A percentile compares a stretch with the other conserved stretches of the same genome.
phyloP scores from a whole-genome alignment of 2,888 invertebrate genomes.

The Drosophila prolongata region DNA sequence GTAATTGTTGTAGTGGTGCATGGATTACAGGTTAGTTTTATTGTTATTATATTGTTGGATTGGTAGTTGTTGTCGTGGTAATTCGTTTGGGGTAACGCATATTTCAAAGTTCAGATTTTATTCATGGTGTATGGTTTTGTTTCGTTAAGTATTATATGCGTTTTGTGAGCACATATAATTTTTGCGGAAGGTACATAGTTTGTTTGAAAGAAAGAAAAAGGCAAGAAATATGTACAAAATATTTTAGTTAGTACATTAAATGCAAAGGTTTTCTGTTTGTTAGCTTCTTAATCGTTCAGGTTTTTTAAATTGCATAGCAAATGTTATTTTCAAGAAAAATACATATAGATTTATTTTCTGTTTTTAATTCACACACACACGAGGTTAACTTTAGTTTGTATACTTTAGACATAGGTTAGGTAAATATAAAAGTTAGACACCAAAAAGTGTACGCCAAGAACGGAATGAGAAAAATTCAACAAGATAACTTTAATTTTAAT shows the following conservation, averaged over 20 bases:
- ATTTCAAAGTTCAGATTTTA: constrained; percentile 65
- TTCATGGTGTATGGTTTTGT: constrained; percentile 59
- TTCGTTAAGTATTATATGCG: constrained; percentile 38
- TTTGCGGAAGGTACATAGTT: constrained; percentile 58
- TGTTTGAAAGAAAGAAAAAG: constrained; percentile 65
- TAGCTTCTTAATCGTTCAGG: constrained; percentile 35
- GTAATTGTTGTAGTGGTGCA: constrained; percentile 56
- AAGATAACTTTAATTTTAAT: constrained; percentile 38
- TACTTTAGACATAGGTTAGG: constrained; percentile 37
- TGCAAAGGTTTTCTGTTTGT: constrained; percentile 46
- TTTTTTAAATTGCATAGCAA: constrained; percentile 41
- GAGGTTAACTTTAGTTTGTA: constrained; percentile 57
- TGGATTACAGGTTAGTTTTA: constrained; percentile 38
- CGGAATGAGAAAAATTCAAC: constrained; percentile 47
- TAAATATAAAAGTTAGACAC: constrained; percentile 65
- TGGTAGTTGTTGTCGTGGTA: constrained; percentile 42
- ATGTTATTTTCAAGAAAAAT: constrained; percentile 37
- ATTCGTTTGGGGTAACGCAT: constrained; percentile 70
- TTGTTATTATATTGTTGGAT: constrained; percentile 43
- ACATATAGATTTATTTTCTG: constrained; percentile 38
- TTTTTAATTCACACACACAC: constrained; percentile 62
- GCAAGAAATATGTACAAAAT: constrained; percentile 80
- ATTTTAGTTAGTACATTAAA: constrained; percentile 71
- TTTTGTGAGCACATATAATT: constrained; percentile 53
- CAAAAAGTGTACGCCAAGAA: constrained; percentile 56